phyloP scores from a whole-genome alignment of 1,140 invertebrate species.

The Drosophila tropicalis region DNA sequence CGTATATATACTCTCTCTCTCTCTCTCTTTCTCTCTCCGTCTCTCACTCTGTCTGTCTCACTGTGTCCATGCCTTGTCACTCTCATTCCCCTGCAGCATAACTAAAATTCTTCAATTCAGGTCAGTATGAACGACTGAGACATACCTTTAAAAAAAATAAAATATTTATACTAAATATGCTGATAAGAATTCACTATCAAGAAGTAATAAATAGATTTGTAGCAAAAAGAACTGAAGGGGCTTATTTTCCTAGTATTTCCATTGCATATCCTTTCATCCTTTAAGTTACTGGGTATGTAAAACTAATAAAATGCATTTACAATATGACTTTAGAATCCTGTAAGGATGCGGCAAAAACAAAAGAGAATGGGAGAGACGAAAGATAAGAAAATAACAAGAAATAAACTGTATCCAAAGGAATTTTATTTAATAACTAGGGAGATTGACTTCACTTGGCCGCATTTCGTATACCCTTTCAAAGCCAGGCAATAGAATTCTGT shows the following conservation, averaged over 20 bases:
- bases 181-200: no score
- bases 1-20: neutral
- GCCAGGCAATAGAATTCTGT: no score
- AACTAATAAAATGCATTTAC: conserved; percentile 12
- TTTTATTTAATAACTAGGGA: conserved; percentile 2
- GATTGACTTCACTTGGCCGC: neutral
- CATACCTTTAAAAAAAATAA: no score
- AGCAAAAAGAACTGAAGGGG: no score
- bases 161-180: no score
- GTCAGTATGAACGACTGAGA: no score
- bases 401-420: neutral
- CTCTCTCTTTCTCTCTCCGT: neutral
- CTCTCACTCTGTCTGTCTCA: neutral
- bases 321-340: neutral
- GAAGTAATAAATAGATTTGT: no score
- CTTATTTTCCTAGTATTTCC: no score
- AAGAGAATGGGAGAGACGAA: neutral
- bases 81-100: no score
- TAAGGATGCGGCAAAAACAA: conserved; percentile 25
- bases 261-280: no score
- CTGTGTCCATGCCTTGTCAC: no score
- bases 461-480: neutral
- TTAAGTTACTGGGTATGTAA: neutral
- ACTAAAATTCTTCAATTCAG: no score
- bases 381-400: neutral